These are phyloP conservation scores for Martes flavigula DNA, from an alignment of 2,797 vertebrate species.

Conservation along the genomic window DNA sequence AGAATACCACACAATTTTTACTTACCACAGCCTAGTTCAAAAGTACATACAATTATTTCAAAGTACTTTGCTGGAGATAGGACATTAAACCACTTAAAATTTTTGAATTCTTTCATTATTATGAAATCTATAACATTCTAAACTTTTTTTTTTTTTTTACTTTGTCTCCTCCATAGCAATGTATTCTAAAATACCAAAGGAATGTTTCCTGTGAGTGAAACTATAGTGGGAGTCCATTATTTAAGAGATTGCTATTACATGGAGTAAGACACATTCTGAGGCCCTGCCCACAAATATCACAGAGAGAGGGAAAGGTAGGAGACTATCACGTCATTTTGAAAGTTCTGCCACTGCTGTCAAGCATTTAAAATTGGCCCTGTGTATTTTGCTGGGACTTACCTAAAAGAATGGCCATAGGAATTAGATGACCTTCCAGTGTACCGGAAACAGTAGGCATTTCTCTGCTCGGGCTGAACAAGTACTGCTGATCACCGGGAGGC, in stretches of 20 bases:
- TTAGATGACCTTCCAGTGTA: conserved; percentile 85
- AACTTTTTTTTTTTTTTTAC: not conserved
- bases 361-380: not conserved
- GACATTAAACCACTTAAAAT: conserved; percentile 11
- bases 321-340: not conserved
- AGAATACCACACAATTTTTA: not conserved
- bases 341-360: not conserved
- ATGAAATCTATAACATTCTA: conserved; percentile 2
- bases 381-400: conserved; percentile 84
- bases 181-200: conserved; percentile 2
- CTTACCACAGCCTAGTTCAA: not conserved
- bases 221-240: not conserved
- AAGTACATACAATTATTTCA: not conserved
- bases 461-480: conserved; percentile 84
- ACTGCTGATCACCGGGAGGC: conserved; percentile 73
- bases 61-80: not conserved
- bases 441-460: conserved; percentile 69
- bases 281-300: not conserved
- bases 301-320: not conserved
- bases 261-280: not conserved
- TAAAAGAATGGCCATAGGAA: conserved; percentile 92
- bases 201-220: not conserved
- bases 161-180: not conserved
- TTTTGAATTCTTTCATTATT: conserved; percentile 40
- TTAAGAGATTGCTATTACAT: not conserved